Evolutionary conservation across 1,140 invertebrate genomes (phyloP).

Genomic region (Pollicipes pollicipes): DNA sequence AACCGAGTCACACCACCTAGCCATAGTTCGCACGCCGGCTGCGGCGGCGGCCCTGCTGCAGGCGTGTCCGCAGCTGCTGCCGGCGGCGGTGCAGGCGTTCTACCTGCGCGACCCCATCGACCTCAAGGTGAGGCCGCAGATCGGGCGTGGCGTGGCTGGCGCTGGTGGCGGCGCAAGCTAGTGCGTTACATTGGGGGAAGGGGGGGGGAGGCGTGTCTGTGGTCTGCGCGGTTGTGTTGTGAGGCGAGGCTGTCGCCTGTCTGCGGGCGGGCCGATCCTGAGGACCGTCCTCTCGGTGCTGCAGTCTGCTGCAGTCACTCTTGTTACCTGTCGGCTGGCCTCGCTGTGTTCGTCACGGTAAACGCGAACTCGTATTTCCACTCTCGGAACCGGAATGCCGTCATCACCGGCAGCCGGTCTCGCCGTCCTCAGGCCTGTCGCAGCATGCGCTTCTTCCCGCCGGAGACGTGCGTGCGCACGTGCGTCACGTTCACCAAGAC

Average conservation of each 20-base stretch:
- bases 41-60: constrained; percentile 61
- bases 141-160: background rate
- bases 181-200: no score
- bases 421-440: constrained; percentile 38
- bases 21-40: constrained; percentile 59
- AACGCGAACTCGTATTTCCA: no score
- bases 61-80: constrained; percentile 52
- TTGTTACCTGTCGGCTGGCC: no score
- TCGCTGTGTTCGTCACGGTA: no score
- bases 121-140: constrained; percentile 23
- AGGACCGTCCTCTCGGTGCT: no score
- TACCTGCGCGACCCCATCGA: constrained; percentile 55
- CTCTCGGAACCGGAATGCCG: no score
- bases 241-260: no score
- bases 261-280: no score
- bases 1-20: constrained; percentile 45
- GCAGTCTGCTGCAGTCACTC: no score
- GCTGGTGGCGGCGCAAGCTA: no score
- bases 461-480: constrained; percentile 50
- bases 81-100: constrained; percentile 61
- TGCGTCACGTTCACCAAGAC: constrained; percentile 70
- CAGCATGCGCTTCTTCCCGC: constrained; percentile 60
- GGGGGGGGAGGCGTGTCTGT: no score
- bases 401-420: background rate
- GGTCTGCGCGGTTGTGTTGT: no score